Base-by-base conservation (phyloP, 92 coral and sea anemone species). In the Epizoanthus stellaris region DNA sequence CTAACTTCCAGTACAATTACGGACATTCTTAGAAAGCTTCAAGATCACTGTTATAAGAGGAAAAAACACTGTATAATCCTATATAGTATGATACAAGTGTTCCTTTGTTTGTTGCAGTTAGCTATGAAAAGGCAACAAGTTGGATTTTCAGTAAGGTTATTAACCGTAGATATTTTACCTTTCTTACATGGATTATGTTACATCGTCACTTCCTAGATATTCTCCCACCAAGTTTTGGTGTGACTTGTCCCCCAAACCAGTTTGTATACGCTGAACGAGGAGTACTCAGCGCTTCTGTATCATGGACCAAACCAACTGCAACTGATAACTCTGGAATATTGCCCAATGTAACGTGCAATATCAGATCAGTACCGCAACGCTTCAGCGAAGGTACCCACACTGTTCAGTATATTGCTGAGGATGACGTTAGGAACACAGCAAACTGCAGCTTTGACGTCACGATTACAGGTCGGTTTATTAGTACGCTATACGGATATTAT, bases 241-340 rank as follows among this genome's bases (percentile, higher is more conserved):
- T 25, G 17, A 65, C 70, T 23, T 65, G 70, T 6, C 70, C 70
- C 39, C 6, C 2, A 25, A 14, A 65, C 70, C 30, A 65, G 38
- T 11, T 2, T 65, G 70, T 65, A 38, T 25, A 23, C 38, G 70
- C 70, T 38, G 43, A 65, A 65, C 40, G 15, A 4, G 42, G 70
- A 65, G 6, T 65, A 1, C 38, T 65, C 3, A 65, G 70, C 14
- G 42, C 70, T 65, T 65, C 70, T 15, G 70, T 65, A 10, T 23
- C 70, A 65, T 65, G 70, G 70, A 65, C 42, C 0, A 2, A 4
- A 25, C 70, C 70, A 65, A 65, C 70, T 65, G 70, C 70, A 43
- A 65, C 70, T 65, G 70, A 65, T 65, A 65, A 65, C 17, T 65
- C 70, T 65, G 70, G 40, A 10, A 65, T 65, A 65, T 65, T 65